phyloP scores from a whole-genome alignment of 2,113 vertebrate species.

The Oceanodroma tethys region DNA sequence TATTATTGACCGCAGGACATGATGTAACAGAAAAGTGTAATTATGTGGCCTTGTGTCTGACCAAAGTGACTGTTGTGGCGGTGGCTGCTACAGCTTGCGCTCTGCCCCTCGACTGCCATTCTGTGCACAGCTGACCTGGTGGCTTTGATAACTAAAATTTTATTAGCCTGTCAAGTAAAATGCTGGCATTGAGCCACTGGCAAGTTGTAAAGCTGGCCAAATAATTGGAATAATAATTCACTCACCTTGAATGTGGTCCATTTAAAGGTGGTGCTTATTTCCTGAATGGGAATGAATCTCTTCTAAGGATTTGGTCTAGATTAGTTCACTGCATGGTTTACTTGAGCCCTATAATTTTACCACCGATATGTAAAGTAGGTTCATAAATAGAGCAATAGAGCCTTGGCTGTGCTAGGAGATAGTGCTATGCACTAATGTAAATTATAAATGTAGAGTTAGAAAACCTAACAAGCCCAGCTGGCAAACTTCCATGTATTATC shows the following conservation, averaged over 20 bases:
- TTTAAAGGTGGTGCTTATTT: conserved; percentile 19
- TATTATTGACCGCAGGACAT: background rate
- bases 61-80: background rate
- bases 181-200: background rate
- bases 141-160: conserved; percentile 11
- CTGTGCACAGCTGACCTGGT: background rate
- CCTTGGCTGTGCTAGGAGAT: background rate
- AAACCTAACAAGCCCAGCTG: background rate
- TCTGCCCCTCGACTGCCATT: background rate
- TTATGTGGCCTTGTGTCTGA: background rate
- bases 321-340: conserved; percentile 25
- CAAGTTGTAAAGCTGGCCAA: background rate
- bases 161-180: conserved; percentile 16
- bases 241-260: background rate
- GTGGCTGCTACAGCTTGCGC: background rate
- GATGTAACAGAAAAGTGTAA: background rate
- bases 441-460: background rate
- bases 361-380: background rate
- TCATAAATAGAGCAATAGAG: conserved; percentile 15
- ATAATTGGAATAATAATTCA: conserved; percentile 40
- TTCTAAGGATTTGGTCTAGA: conserved; percentile 13
- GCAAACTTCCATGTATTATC: conserved; percentile 27
- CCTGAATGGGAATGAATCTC: conserved; percentile 38
- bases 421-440: background rate
- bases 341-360: conserved; percentile 17